Evolutionary conservation across 2,113 vertebrate genomes (phyloP), one percentile per base, ranked within the genome.

Genomic region (Morone chrysops): DNA sequence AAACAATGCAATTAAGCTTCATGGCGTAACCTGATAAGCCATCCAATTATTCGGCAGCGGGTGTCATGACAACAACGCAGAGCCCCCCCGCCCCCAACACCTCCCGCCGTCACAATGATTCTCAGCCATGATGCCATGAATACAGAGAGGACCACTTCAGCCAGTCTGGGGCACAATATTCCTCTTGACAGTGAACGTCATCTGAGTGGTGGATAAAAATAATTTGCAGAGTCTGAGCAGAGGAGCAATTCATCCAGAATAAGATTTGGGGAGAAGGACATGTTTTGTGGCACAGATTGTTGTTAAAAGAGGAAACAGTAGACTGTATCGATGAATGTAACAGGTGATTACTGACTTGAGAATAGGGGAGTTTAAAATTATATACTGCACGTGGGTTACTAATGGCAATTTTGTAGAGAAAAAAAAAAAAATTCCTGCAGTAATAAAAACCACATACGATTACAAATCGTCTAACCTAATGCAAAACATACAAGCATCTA

Each of bases 1-100:
- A 87, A 88, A 90, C 59, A 73, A 84, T 77, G 78, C 82, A 89
- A 92, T 93, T 86, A 92, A 86, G 83, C 70, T 85, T 77, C 59
- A 63, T 80, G 81, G 80, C n/a, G 41, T 82, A 91, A 92, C 85
- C 80, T 41, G 86, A 91, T 89, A 89, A 92, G 78, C 67, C 74
- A 17, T 80, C 80, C 82, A 89, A 88, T 89, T 90, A 86, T 82
- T 83, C 78, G 63, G 78, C 88, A 86, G 81, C 9, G 60, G 92
- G 87, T 88, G 92, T 92, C 92, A 94, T 92, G 93, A 92, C 91
- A 91, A 90, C 87, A 71, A 83, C 84, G 83, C 57, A 12, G 60
- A 85, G 70, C 45, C 17, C 43, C 51, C 40, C 16, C 18, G 75
- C 65, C 8, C 43, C 71, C 38, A 40, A 65, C 3, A 2, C 67